phyloP scores from a whole-genome alignment of 2,113 vertebrate species.

The Chaetodon auriga region DNA sequence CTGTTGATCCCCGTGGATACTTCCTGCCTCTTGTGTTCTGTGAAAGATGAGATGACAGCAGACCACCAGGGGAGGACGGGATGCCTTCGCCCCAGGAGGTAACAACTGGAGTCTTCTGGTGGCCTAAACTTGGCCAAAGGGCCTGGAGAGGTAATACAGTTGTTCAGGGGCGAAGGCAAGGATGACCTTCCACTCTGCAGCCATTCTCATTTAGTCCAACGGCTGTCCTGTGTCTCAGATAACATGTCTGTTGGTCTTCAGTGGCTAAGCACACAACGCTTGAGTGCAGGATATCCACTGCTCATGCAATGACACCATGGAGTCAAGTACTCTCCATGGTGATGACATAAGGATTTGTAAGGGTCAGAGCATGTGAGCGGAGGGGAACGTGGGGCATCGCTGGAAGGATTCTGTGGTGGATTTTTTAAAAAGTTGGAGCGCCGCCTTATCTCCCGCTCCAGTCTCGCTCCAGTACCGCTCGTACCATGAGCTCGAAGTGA shows the following conservation, averaged over 20 bases:
- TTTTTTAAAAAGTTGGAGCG: too few relatives aligned
- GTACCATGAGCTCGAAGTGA: too few relatives aligned
- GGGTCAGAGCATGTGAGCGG: background rate
- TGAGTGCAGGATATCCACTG: background rate
- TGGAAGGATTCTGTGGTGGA: too few relatives aligned
- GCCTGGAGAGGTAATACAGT: constrained; percentile 51
- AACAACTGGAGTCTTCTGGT: constrained; percentile 76
- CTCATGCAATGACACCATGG: background rate
- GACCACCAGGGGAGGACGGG: constrained; percentile 78
- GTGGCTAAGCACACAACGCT: background rate
- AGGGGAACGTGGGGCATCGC: too few relatives aligned
- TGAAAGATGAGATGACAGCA: constrained; percentile 80
- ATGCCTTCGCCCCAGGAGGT: constrained; percentile 59
- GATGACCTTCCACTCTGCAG: constrained; percentile 54
- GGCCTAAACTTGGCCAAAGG: constrained; percentile 66
- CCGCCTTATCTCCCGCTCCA: too few relatives aligned
- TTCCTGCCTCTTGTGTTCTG: constrained; percentile 70
- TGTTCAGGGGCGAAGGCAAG: constrained; percentile 50
- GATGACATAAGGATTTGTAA: constrained; percentile 1
- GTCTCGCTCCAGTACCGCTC: too few relatives aligned
- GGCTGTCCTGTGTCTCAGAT: constrained; percentile 21
- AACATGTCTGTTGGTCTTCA: constrained; percentile 28
- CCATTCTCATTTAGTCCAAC: constrained; percentile 42
- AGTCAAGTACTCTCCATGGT: background rate
- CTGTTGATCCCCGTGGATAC: constrained; percentile 69